Evolutionary conservation across 2,797 vertebrate genomes (phyloP), one percentile per base, ranked within the genome.

Genomic region (Liasis olivaceus): DNA sequence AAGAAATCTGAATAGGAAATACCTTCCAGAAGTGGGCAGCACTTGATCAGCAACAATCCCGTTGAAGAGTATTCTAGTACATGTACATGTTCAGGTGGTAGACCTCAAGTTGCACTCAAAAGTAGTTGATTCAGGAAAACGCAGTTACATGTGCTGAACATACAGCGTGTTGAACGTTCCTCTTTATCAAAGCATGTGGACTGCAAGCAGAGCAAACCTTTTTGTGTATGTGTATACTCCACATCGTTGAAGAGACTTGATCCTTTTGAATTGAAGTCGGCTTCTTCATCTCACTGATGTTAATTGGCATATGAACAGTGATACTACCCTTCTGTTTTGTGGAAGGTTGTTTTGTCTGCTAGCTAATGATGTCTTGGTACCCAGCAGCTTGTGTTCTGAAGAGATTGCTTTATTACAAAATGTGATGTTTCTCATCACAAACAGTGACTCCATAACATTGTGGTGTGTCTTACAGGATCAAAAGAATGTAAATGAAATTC

Each of bases 1-100:
- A 97, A 98, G 97, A 97, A 92, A 97, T 93, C 93, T 97, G 97
- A 97, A 95, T 96, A 92, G 95, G 96, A 96, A 95, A 96, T 94
- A 77, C 96, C 96, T 94, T 94, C 96, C 94, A 60, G 95, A 94
- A 95, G 94, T 96, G 93, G 91, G 97, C 97, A 98, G 95, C 96
- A 90, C 96, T 96, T 96, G 96, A 94, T 93, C 97, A 97, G 97
- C 98, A 95, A 72, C 94, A 90, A 97, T 89, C 97, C 96, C 95
- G 97, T 96, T 88, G 97, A 98, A 97, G 97, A 96, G 93, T 62
- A 93, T n/a, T 93, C 0, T 88, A 92, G 36, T 84, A 22, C 47
- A 7, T 87, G 11, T 85, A 87, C 22, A 36, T 59, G 85, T 88
- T 77, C 14, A 93, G 91, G 72, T 59, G 89, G 87, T 90, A 90